Conservation (phyloP, 2,888 invertebrate genomes). For the Meiosimyza platycephala region DNA sequence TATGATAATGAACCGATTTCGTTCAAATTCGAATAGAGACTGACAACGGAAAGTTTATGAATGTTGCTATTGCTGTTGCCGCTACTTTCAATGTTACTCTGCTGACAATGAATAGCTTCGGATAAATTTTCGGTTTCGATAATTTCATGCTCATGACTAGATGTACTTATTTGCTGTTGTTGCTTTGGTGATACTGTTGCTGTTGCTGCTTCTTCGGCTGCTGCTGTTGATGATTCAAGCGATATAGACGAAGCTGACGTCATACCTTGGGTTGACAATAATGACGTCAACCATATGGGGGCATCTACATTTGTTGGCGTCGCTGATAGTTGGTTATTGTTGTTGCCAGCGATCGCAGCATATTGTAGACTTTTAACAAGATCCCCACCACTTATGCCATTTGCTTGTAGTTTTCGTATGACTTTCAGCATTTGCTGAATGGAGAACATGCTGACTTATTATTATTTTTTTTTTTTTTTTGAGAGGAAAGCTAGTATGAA, state of each 20-base stretch:
- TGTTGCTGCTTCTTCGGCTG: constrained; percentile 41
- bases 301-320: not conserved
- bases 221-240: constrained; percentile 40
- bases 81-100: constrained; percentile 35
- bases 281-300: not conserved
- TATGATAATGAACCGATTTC: constrained; percentile 52
- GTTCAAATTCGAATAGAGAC: constrained; percentile 54
- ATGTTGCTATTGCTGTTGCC: constrained; percentile 41
- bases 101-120: constrained; percentile 34
- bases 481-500: too few species aligned
- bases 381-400: constrained; percentile 42
- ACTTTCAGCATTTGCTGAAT: constrained; percentile 61
- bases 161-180: constrained; percentile 41
- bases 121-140: constrained; percentile 26
- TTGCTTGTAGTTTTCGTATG: constrained; percentile 49
- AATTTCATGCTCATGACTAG: constrained; percentile 46
- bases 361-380: constrained; percentile 52
- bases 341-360: constrained; percentile 40
- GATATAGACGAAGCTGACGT: constrained; percentile 37
- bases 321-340: constrained; percentile 9
- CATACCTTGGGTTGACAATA: constrained; percentile 8
- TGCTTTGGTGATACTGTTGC: constrained; percentile 47
- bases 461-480: too few species aligned
- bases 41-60: constrained; percentile 34
- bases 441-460: constrained; percentile 56